These are phyloP conservation scores for Brenthis daphne DNA, from an alignment of 2,888 invertebrate genomes.

Conservation along the genomic window DNA sequence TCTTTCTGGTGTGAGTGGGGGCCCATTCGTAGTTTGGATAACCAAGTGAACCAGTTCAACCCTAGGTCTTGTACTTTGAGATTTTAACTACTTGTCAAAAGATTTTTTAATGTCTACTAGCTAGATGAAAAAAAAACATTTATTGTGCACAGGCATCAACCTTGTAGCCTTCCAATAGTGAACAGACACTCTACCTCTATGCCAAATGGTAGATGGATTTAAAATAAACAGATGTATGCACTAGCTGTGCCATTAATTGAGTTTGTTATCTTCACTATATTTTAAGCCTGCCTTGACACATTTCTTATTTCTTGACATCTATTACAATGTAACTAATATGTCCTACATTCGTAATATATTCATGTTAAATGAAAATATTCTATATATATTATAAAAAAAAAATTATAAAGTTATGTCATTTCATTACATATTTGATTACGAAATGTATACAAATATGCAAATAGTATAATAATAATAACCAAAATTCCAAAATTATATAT, in stretches of 20 bases:
- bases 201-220: constrained; percentile 1
- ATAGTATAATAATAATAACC: too few relatives aligned
- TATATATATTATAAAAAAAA: too few relatives aligned
- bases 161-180: constrained; percentile 2
- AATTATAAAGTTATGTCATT: too few relatives aligned
- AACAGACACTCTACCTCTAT: neutral
- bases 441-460: too few relatives aligned
- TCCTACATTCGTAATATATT: too few relatives aligned
- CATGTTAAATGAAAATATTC: too few relatives aligned
- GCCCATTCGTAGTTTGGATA: neutral
- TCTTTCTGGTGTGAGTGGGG: neutral
- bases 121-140: neutral
- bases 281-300: constrained; percentile 12
- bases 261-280: neutral
- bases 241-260: neutral
- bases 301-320: neutral
- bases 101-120: too few relatives aligned
- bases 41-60: neutral
- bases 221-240: neutral
- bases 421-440: too few relatives aligned
- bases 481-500: too few relatives aligned
- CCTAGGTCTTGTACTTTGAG: too few relatives aligned
- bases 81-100: too few relatives aligned
- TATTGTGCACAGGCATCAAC: neutral
- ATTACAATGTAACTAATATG: too few relatives aligned